These are phyloP conservation scores for Siphamia tubifer DNA, from an alignment of 2,113 vertebrate genomes.

Conservation along the genomic window DNA sequence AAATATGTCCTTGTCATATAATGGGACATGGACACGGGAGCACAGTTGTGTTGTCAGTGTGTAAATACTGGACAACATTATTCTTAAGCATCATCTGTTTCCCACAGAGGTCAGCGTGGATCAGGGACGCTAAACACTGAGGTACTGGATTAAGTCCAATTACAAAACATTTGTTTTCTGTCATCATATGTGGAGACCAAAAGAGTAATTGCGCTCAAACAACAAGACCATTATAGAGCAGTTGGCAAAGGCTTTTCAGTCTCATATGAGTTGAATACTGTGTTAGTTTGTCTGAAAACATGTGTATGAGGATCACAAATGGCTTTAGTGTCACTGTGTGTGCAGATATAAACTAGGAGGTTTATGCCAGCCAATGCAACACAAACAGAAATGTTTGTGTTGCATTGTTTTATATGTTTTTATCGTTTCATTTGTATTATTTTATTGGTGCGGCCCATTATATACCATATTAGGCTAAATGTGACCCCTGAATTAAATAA, in stretches of 20 bases:
- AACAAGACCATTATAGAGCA: conserved; percentile 19
- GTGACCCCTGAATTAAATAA: too few relatives aligned
- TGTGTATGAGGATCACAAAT: too few relatives aligned
- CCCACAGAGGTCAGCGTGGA: conserved; percentile 46
- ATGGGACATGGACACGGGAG: conserved; percentile 63
- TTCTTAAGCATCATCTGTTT: conserved; percentile 46
- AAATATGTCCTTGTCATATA: conserved; percentile 73
- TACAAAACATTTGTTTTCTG: conserved; percentile 75
- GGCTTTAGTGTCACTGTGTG: too few relatives aligned
- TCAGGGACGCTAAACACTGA: conserved; percentile 15
- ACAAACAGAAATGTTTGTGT: too few relatives aligned
- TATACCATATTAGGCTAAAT: too few relatives aligned
- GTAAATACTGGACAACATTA: conserved; percentile 48
- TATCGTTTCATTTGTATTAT: too few relatives aligned
- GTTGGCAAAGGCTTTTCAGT: not conserved
- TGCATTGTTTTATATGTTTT: too few relatives aligned
- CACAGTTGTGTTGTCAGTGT: conserved; percentile 30
- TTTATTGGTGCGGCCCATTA: too few relatives aligned
- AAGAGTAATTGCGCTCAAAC: conserved; percentile 37
- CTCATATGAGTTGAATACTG: too few relatives aligned
- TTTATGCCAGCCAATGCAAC: too few relatives aligned
- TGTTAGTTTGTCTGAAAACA: too few relatives aligned
- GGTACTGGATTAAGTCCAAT: conserved; percentile 55
- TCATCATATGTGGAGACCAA: conserved; percentile 35
- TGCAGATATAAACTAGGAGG: too few relatives aligned